Percentiles rank a stretch among this genome's conserved stretches.
phyloP scores from a whole-genome alignment of 1,140 invertebrate species.

The Caenorhabditis remanei region DNA sequence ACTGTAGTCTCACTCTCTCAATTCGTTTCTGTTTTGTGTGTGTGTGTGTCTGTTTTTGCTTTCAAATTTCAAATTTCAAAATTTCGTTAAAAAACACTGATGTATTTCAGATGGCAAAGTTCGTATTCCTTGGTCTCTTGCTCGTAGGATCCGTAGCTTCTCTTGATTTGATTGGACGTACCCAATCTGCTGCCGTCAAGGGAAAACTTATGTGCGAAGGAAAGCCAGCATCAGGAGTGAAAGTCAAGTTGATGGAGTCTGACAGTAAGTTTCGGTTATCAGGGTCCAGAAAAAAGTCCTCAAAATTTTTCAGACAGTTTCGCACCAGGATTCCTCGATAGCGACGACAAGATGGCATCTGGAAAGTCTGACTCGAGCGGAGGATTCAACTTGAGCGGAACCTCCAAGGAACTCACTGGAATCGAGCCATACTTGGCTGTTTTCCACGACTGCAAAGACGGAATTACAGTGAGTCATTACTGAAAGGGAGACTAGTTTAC shows the following conservation, averaged over 20 bases:
- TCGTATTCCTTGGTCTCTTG: not conserved
- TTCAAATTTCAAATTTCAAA: not conserved
- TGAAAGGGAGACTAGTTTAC: not conserved
- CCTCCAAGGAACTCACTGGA: constrained; percentile 68
- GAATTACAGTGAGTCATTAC: constrained; percentile 59
- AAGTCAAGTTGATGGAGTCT: constrained; percentile 62
- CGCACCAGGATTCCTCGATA: constrained; percentile 57
- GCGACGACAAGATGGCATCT: constrained; percentile 67
- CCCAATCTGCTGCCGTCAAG: constrained; percentile 58
- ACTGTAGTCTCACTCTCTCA: not conserved
- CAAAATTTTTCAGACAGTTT: constrained; percentile 38
- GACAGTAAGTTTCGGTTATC: constrained; percentile 28
- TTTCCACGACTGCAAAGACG: constrained; percentile 71
- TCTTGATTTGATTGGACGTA: constrained; percentile 55
- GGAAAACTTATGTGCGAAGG: constrained; percentile 58
- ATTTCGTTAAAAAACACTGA: not conserved
- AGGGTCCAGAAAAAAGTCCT: not conserved
- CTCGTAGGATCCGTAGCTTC: constrained; percentile 49
- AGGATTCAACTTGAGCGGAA: constrained; percentile 65
- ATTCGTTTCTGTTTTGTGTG: not conserved
- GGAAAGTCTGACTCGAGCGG: constrained; percentile 67
- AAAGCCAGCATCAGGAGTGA: constrained; percentile 57
- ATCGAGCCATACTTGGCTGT: constrained; percentile 72
- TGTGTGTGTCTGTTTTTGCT: not conserved
- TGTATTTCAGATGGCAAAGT: not conserved